Percentiles rank a stretch among this genome's conserved stretches.
phyloP scores from a whole-genome alignment of 1,140 invertebrate genomes.

The Apis laboriosa region DNA sequence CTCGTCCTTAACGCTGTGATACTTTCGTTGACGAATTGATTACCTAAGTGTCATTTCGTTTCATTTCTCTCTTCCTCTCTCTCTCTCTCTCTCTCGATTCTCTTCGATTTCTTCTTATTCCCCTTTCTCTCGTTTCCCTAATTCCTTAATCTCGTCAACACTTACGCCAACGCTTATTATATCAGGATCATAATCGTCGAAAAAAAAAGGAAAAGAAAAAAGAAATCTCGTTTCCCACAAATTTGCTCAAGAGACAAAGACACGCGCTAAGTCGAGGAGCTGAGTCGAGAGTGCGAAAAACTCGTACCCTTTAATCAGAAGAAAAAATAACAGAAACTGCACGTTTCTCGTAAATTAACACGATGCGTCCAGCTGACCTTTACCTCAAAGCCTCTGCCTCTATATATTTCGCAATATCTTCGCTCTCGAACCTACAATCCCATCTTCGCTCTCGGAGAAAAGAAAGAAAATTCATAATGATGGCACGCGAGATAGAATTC shows the following conservation, averaged over 20 bases:
- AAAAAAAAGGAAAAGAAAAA: too few relatives aligned
- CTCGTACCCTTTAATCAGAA: constrained; percentile 18
- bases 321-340: neutral
- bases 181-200: neutral
- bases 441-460: too few relatives aligned
- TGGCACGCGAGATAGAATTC: too few relatives aligned
- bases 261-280: neutral
- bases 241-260: neutral
- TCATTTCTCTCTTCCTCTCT: too few relatives aligned
- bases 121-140: neutral
- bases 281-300: neutral
- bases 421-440: too few relatives aligned
- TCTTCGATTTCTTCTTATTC: neutral
- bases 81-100: too few relatives aligned
- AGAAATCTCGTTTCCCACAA: neutral
- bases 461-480: too few relatives aligned
- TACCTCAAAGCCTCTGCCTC: constrained; percentile 6
- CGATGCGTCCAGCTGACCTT: constrained; percentile 32
- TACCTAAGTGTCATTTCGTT: too few relatives aligned
- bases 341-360: constrained; percentile 26
- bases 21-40: too few relatives aligned
- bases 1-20: too few relatives aligned
- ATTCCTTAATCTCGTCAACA: too few relatives aligned
- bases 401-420: neutral
- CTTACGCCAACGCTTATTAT: neutral